These are phyloP conservation scores for Oophaga sylvatica DNA, from an alignment of 2,797 vertebrate species.

Conservation along the genomic window DNA sequence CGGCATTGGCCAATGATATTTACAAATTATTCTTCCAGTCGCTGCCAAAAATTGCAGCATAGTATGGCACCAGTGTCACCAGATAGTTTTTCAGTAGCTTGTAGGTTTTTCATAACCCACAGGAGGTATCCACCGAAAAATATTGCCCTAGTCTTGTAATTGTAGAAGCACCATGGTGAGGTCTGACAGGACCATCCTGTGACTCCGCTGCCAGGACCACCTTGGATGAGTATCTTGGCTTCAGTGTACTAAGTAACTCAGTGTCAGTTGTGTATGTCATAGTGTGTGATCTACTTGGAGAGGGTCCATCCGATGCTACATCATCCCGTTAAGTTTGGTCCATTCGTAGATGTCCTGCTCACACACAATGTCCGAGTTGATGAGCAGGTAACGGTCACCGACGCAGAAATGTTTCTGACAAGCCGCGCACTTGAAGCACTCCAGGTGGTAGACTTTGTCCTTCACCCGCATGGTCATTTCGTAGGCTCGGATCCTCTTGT, in stretches of 20 bases:
- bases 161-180: neutral
- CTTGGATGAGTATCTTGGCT: neutral
- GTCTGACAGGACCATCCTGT: neutral
- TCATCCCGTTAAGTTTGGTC: constrained; percentile 93
- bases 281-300: neutral
- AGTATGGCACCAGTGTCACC: neutral
- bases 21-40: neutral
- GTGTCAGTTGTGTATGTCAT: constrained; percentile 31
- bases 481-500: constrained; percentile 96
- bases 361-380: constrained; percentile 98
- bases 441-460: constrained; percentile 98
- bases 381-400: constrained; percentile 96
- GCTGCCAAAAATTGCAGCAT: neutral
- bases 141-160: neutral
- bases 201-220: neutral
- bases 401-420: constrained; percentile 99
- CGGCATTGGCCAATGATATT: neutral
- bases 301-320: constrained; percentile 62
- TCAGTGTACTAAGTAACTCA: neutral
- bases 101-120: neutral
- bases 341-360: constrained; percentile 99
- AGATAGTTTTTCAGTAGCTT: neutral
- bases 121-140: neutral
- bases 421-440: constrained; percentile 98
- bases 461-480: constrained; percentile 99